Conservation (phyloP, 2,113 vertebrate genomes). For the Dermatemys mawii region DNA sequence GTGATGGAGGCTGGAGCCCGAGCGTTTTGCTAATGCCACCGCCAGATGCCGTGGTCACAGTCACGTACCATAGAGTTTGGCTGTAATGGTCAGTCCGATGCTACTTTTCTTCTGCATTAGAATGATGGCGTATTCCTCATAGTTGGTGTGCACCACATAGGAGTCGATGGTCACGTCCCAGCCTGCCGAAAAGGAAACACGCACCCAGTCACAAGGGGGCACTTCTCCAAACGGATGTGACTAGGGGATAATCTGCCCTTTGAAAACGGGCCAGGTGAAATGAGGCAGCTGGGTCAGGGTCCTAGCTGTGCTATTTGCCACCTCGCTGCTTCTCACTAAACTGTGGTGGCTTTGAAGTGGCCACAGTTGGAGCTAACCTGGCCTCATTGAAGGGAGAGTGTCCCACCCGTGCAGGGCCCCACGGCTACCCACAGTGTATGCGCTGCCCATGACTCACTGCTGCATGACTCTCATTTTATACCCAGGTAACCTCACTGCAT, state of each 20-base stretch:
- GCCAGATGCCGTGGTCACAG: neutral
- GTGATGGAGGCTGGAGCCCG: neutral
- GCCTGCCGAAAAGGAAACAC: slow-evolving; percentile 70
- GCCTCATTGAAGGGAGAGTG: neutral
- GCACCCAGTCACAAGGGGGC: neutral
- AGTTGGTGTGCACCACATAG: slow-evolving; percentile 91
- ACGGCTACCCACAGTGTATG: neutral
- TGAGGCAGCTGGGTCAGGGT: neutral
- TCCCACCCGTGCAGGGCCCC: neutral
- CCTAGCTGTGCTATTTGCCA: neutral
- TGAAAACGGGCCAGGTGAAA: neutral
- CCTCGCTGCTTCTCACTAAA: neutral
- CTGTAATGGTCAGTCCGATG: slow-evolving; percentile 67
- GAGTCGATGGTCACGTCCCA: slow-evolving; percentile 78
- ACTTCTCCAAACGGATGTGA: neutral
- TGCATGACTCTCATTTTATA: neutral
- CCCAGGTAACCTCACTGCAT: neutral
- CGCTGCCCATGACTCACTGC: neutral
- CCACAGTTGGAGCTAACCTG: neutral
- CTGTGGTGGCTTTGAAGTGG: neutral
- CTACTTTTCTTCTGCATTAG: slow-evolving; percentile 80
- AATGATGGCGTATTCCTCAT: slow-evolving; percentile 87
- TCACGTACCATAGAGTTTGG: slow-evolving; percentile 87
- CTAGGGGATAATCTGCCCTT: neutral
- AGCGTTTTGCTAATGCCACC: neutral